Evolutionary conservation across 1,140 invertebrate species (phyloP).

Genomic region (Heliconius congener): DNA sequence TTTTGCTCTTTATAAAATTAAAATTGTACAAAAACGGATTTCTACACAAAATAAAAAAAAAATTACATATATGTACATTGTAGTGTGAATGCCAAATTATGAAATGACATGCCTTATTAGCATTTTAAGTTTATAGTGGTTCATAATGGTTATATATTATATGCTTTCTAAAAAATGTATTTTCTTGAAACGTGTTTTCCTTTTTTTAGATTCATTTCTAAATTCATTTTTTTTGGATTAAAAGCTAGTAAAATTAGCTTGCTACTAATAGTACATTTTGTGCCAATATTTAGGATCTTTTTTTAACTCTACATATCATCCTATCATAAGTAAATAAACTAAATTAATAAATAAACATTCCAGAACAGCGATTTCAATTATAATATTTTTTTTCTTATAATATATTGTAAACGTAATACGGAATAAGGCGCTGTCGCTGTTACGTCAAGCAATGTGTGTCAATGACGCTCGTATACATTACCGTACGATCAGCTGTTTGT

Average conservation of each 20-base stretch:
- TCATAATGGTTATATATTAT: background rate
- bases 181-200: too few species aligned
- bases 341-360: too few species aligned
- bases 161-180: too few species aligned
- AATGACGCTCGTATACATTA: conserved; percentile 41
- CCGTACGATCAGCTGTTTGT: conserved; percentile 35
- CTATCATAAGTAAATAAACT: too few species aligned
- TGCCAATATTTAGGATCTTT: too few species aligned
- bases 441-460: conserved; percentile 45
- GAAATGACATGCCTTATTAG: background rate
- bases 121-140: background rate
- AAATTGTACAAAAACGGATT: background rate
- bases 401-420: background rate
- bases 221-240: too few species aligned
- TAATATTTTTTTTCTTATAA: background rate
- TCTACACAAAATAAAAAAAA: background rate
- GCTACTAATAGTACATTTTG: too few species aligned
- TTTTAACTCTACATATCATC: too few species aligned
- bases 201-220: too few species aligned
- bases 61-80: background rate
- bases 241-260: too few species aligned
- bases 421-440: conserved; percentile 29
- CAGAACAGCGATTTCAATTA: too few species aligned
- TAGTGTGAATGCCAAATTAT: background rate
- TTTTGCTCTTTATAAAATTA: background rate